Percentiles rank a stretch among this genome's conserved stretches.
These are phyloP conservation scores for Ictalurus furcatus DNA, from an alignment of 2,113 vertebrate species.

Conservation along the genomic window DNA sequence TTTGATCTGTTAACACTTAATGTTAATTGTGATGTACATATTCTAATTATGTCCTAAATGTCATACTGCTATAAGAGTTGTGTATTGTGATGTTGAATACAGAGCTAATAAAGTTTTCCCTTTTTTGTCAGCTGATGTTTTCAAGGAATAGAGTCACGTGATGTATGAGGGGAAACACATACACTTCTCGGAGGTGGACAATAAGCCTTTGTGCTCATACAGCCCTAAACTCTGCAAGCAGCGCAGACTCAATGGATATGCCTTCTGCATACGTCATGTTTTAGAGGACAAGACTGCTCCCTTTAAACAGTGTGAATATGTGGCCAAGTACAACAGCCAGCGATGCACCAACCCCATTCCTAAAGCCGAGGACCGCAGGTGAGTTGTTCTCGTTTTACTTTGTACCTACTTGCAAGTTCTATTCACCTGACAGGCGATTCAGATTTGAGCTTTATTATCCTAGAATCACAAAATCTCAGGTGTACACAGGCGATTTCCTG, in stretches of 20 bases:
- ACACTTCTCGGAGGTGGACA: slow-evolving; percentile 99
- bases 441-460: background rate
- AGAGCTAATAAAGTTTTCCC: slow-evolving; percentile 8
- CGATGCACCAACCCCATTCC: slow-evolving; percentile 99
- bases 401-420: background rate
- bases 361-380: slow-evolving; percentile 98
- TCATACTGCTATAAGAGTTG: background rate
- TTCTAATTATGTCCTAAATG: background rate
- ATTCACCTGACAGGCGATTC: background rate
- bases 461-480: background rate
- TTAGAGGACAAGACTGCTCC: slow-evolving; percentile 99
- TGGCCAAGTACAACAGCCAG: slow-evolving; percentile 99
- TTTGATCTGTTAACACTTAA: background rate
- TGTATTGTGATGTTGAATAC: background rate
- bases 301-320: slow-evolving; percentile 99
- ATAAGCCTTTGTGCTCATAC: slow-evolving; percentile 99
- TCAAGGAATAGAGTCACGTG: slow-evolving; percentile 99
- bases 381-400: slow-evolving; percentile 54
- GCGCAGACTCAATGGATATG: slow-evolving; percentile 98
- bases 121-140: slow-evolving; percentile 96
- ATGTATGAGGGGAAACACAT: slow-evolving; percentile 99
- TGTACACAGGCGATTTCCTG: background rate
- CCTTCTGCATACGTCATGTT: slow-evolving; percentile 99
- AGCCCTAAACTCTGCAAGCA: slow-evolving; percentile 99
- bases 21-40: background rate